Percentiles rank a stretch among this genome's conserved stretches.
These are phyloP conservation scores for Sthenelais limicola DNA, from an alignment of 2,888 invertebrate genomes.

Conservation along the genomic window DNA sequence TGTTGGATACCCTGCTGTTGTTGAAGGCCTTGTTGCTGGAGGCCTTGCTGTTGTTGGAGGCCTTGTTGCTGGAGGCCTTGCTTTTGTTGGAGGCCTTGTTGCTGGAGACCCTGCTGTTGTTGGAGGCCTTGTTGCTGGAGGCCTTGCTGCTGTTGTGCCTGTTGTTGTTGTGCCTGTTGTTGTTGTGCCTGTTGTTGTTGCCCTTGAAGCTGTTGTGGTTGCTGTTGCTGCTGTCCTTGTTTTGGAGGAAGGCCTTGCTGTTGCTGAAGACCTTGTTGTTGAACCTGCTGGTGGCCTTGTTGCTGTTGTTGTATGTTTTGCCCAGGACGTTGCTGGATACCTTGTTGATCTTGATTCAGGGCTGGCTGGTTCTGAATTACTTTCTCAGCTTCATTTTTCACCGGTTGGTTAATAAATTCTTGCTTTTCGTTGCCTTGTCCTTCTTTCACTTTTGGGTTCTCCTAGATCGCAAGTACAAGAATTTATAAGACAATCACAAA, in stretches of 20 bases:
- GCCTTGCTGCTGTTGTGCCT: neutral
- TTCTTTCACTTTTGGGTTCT: too few species aligned
- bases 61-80: neutral
- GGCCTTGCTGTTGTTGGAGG: constrained; percentile 2
- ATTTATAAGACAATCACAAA: too few species aligned
- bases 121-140: neutral
- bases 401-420: neutral
- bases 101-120: neutral
- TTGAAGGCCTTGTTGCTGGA: neutral
- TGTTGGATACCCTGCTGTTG: neutral
- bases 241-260: neutral
- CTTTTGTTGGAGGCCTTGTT: neutral
- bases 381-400: neutral
- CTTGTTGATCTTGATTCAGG: constrained; percentile 1
- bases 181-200: neutral
- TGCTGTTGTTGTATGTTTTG: too few species aligned
- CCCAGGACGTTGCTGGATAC: too few species aligned
- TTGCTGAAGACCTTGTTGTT: neutral
- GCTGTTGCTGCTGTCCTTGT: neutral
- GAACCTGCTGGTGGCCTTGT: neutral
- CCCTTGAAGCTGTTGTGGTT: neutral
- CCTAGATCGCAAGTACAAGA: too few species aligned
- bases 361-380: neutral
- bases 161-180: constrained; percentile 1
- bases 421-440: neutral